These are phyloP conservation scores for Clusia tigrina DNA, from an alignment of 2,888 invertebrate genomes.

Conservation along the genomic window DNA sequence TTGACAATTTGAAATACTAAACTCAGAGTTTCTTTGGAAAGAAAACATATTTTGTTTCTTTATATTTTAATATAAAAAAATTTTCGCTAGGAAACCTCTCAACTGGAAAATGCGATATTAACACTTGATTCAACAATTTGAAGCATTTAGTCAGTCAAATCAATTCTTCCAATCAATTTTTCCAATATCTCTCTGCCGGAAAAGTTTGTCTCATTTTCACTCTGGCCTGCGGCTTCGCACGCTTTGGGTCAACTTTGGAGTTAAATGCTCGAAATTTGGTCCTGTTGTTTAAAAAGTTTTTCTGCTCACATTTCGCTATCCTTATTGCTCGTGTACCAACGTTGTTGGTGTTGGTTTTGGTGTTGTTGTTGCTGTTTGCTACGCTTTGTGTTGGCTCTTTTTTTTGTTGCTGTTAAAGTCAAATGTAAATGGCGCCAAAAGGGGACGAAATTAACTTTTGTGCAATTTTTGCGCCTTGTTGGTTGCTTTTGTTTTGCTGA, in stretches of 20 bases:
- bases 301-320: conserved; percentile 16
- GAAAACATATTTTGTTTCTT: too few species aligned
- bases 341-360: too few species aligned
- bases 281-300: conserved; percentile 19
- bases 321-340: conserved; percentile 25
- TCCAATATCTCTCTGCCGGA: neutral
- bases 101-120: too few species aligned
- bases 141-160: too few species aligned
- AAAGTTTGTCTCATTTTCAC: conserved; percentile 3
- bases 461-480: conserved; percentile 12
- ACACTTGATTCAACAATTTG: too few species aligned
- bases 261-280: conserved; percentile 35
- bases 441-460: conserved; percentile 13
- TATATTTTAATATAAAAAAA: too few species aligned
- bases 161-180: too few species aligned
- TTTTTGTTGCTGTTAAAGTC: neutral
- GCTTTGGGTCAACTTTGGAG: conserved; percentile 25
- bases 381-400: conserved; percentile 14
- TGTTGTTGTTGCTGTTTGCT: too few species aligned
- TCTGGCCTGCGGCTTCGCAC: neutral
- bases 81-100: too few species aligned
- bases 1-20: too few species aligned
- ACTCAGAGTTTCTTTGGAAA: too few species aligned
- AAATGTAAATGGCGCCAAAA: conserved; percentile 18
- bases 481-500: conserved; percentile 3